Base-by-base conservation (phyloP, 2,888 invertebrate genomes). In the Sussaba pulchella region DNA sequence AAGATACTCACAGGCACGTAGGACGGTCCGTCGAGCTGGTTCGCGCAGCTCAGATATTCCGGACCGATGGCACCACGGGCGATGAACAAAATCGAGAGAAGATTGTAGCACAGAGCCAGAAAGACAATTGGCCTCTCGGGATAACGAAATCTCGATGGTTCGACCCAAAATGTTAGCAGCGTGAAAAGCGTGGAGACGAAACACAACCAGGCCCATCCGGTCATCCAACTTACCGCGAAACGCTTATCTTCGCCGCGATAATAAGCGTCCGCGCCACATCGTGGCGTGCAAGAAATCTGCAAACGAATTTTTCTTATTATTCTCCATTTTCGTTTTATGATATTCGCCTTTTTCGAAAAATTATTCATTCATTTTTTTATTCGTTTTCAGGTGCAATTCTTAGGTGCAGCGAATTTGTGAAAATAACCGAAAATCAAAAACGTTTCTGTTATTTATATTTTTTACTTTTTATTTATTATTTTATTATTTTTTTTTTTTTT, bases 111-210 rank as follows among this genome's bases (percentile, higher is more conserved):
- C 0, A 97, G 94, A 4, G 98, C 97, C 81, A 98, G 94, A 93
- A 97, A 98, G 76, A 98, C 95, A 45, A 98, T 96, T 0, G 98
- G 98, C 54, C 98, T 94, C 90, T 98, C 98, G 0, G 99, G 99
- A 93, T 98, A 99, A 47, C 97, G 95, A 91, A 98, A 99, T 69
- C 99, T 93, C 43, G 96, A 95, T 36, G 97, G 96, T 89, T 98
- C 98, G 47, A 98, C 96, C 93, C 97, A 95, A 92, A 98, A 98
- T 0, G 99, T 98, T 64, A 97, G 93, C 85, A 97, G 92, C 0
- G 96, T 96, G 91, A 98, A 98, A 0, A 96, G 93, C 0, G 98
- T 97, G 14, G 98, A 95, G 0, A 96, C 93, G 88, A 97, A 94
- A 81, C 97, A 96, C 31, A 97, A 92, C 91, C 96, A 95, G 0